Conservation (phyloP, 2,113 vertebrate genomes). For the Erythrolamprus reginae region DNA sequence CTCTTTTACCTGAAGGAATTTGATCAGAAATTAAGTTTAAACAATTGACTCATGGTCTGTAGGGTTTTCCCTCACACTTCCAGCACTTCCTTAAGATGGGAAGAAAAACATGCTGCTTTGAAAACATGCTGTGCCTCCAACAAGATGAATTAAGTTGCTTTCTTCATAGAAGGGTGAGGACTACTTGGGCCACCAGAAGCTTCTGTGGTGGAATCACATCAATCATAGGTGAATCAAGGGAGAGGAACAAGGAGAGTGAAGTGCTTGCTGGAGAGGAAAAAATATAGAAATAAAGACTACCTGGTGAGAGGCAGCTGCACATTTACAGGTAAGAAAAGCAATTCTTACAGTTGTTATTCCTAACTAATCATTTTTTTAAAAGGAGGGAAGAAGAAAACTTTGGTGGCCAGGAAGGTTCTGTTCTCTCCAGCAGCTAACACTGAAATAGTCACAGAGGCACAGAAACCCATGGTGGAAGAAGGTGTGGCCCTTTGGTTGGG, state of each 20-base stretch:
- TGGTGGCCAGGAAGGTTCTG: background rate
- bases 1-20: background rate
- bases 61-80: background rate
- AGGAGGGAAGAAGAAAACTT: background rate
- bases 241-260: background rate
- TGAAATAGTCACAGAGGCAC: background rate
- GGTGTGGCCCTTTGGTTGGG: background rate
- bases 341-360: background rate
- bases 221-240: background rate
- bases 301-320: background rate
- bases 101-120: background rate
- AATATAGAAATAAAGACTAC: background rate
- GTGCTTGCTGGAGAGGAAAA: background rate
- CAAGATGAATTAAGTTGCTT: background rate
- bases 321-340: background rate
- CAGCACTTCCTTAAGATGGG: background rate
- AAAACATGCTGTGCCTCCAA: background rate
- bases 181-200: background rate
- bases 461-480: background rate
- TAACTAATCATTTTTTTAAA: background rate
- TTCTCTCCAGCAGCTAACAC: background rate
- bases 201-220: background rate
- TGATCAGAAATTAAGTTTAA: background rate
- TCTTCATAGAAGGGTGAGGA: background rate
- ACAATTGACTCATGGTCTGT: background rate